phyloP scores from a whole-genome alignment of 2,888 invertebrate genomes.

The Pycnomerus fuliginosus region DNA sequence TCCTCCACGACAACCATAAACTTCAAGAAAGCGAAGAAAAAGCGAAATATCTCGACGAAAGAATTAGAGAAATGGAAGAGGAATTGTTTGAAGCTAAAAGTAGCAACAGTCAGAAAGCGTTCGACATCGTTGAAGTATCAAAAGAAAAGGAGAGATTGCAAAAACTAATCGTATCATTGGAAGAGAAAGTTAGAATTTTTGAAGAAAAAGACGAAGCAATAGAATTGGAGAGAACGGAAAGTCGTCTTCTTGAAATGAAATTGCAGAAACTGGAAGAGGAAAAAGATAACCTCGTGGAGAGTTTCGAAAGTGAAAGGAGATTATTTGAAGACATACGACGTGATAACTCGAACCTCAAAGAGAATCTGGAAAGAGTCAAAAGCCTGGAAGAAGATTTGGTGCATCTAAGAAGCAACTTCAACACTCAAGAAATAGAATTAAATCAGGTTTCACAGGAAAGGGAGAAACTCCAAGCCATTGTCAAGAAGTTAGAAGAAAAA shows the following conservation, averaged over 20 bases:
- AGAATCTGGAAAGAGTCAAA: too few species aligned
- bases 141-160: constrained; percentile 19
- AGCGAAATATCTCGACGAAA: constrained; percentile 8
- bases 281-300: constrained; percentile 23
- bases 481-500: too few species aligned
- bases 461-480: too few species aligned
- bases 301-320: constrained; percentile 3
- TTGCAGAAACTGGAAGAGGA: constrained; percentile 23
- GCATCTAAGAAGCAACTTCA: too few species aligned
- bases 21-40: constrained; percentile 6
- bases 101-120: constrained; percentile 6
- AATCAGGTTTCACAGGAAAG: too few species aligned
- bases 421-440: too few species aligned
- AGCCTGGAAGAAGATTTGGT: too few species aligned
- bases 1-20: constrained; percentile 1
- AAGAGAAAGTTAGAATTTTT: constrained; percentile 23
- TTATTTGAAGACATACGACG: too few species aligned
- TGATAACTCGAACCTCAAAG: too few species aligned
- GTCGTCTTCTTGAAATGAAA: constrained; percentile 27
- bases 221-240: constrained; percentile 27
- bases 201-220: constrained; percentile 27
- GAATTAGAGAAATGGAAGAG: constrained; percentile 2
- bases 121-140: constrained; percentile 16
- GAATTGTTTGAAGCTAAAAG: constrained; percentile 9
- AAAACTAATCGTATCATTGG: constrained; percentile 1